Conservation (phyloP, 2,888 invertebrate genomes). For the Heliconius sara region DNA sequence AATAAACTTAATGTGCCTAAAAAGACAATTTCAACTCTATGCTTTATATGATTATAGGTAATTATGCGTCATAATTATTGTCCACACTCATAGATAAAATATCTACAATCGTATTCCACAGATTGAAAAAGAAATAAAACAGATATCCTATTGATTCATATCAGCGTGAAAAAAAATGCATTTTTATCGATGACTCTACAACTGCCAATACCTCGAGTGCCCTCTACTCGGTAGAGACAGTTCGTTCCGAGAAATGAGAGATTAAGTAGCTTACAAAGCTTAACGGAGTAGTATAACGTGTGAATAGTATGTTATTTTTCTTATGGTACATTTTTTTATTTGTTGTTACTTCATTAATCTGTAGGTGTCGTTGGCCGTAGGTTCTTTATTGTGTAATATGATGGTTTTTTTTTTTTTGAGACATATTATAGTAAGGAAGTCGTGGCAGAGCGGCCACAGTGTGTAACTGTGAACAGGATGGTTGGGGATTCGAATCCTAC, state of each 20-base stretch:
- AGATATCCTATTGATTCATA: slow-evolving; percentile 26
- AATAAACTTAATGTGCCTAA: too few relatives aligned
- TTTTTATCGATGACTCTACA: slow-evolving; percentile 32
- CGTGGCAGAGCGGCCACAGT: too few relatives aligned
- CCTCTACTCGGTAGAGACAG: slow-evolving; percentile 27
- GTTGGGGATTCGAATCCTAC: too few relatives aligned
- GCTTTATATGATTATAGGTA: too few relatives aligned
- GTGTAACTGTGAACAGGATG: too few relatives aligned
- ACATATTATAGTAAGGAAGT: neutral
- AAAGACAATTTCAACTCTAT: too few relatives aligned
- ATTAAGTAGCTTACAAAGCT: slow-evolving; percentile 24
- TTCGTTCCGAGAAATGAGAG: slow-evolving; percentile 36
- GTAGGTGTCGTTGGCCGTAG: neutral
- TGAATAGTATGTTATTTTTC: slow-evolving; percentile 1
- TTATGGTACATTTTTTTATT: neutral
- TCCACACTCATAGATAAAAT: neutral
- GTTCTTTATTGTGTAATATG: neutral
- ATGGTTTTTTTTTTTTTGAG: neutral
- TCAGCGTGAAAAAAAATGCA: neutral
- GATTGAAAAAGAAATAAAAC: neutral
- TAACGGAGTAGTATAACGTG: slow-evolving; percentile 42
- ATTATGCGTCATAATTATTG: too few relatives aligned
- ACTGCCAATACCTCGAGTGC: slow-evolving; percentile 35
- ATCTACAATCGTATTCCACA: neutral
- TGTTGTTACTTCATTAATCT: neutral